Conservation (phyloP, 2,888 invertebrate genomes). For the Proisotoma minuta region DNA sequence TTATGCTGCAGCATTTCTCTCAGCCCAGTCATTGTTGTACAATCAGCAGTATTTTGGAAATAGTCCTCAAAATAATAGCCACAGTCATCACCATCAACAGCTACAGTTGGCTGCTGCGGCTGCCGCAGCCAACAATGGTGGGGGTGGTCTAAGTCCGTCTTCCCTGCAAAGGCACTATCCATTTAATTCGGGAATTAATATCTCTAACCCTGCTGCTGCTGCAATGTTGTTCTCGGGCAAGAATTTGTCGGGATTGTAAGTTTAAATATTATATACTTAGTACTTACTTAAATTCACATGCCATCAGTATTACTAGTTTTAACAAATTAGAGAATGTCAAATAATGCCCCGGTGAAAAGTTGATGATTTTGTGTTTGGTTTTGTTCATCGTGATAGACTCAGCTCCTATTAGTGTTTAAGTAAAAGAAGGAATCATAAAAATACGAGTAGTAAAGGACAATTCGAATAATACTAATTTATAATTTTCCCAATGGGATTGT, state of each 20-base stretch:
- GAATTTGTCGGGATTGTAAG: conserved; percentile 8
- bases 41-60: conserved; percentile 36
- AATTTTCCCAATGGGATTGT: too few species aligned
- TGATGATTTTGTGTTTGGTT: background rate
- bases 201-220: conserved; percentile 14
- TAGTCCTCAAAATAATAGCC: background rate
- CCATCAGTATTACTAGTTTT: background rate
- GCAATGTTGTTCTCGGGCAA: conserved; percentile 14
- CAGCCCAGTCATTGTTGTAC: conserved; percentile 46
- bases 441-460: too few species aligned
- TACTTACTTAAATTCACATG: background rate
- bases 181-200: conserved; percentile 13
- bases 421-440: background rate
- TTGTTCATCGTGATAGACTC: background rate
- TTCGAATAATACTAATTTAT: too few species aligned
- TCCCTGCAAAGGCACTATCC: conserved; percentile 8
- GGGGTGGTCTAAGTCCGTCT: conserved; percentile 13
- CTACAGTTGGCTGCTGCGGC: conserved; percentile 12
- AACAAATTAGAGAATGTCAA: background rate
- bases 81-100: conserved; percentile 28
- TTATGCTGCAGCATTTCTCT: conserved; percentile 47
- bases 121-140: background rate
- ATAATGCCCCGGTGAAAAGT: background rate
- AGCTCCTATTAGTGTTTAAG: background rate
- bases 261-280: background rate